A percentile compares a stretch with the other conserved stretches of the same genome.
Conservation (phyloP, 2,888 invertebrate genomes). For the Ariolimax columbianus region DNA sequence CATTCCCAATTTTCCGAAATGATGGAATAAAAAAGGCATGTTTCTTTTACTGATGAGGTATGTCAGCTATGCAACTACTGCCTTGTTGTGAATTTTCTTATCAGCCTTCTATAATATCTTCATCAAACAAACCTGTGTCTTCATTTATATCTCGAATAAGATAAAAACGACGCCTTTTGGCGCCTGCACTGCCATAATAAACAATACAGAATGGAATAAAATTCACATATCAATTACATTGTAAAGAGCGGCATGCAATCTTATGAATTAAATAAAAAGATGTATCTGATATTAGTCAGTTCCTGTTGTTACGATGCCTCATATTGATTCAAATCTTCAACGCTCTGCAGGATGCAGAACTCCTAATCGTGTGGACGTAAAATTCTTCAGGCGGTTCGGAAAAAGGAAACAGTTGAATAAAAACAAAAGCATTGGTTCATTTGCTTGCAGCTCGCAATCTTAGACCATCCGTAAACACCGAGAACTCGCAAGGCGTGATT, state of each 20-base stretch:
- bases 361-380: background rate
- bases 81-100: background rate
- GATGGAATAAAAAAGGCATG: no score
- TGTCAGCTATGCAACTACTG: background rate
- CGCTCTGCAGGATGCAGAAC: background rate
- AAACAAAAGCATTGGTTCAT: slow-evolving; percentile 27
- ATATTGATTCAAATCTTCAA: background rate
- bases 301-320: background rate
- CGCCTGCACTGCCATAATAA: background rate
- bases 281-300: background rate
- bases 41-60: no score
- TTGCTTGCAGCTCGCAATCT: slow-evolving; percentile 35
- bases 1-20: no score
- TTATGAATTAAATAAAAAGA: background rate
- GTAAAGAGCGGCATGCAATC: background rate
- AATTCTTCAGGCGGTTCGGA: background rate
- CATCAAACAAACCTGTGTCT: no score
- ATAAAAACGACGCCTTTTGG: background rate
- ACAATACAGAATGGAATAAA: background rate
- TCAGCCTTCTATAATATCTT: background rate
- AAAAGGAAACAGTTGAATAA: background rate
- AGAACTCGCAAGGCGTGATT: slow-evolving; percentile 26
- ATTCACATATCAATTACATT: background rate
- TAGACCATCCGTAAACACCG: slow-evolving; percentile 42
- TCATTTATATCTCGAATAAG: background rate